These are phyloP conservation scores for Drosophila macrospina DNA, from an alignment of 2,888 invertebrate species.

Conservation along the genomic window DNA sequence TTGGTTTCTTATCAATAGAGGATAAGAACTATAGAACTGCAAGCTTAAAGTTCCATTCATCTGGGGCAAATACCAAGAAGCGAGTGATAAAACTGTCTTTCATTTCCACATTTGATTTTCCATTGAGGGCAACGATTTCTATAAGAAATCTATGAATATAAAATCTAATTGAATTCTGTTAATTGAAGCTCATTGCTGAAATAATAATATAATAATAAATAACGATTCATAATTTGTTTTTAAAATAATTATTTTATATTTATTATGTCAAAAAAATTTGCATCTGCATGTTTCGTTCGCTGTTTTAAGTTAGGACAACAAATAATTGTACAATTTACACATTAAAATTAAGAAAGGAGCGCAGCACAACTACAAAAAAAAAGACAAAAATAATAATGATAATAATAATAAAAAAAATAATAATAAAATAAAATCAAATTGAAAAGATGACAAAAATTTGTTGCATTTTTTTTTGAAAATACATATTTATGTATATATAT, in stretches of 20 bases:
- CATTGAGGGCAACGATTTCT: no score
- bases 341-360: slow-evolving; percentile 62
- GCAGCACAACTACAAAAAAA: slow-evolving; percentile 53
- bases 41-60: slow-evolving; percentile 5
- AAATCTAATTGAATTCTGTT: no score
- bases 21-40: slow-evolving; percentile 9
- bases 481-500: slow-evolving; percentile 27
- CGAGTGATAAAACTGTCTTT: not conserved
- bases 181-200: no score
- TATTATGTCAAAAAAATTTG: slow-evolving; percentile 75
- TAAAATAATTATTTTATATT: slow-evolving; percentile 78
- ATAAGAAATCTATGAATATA: no score
- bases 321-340: slow-evolving; percentile 78
- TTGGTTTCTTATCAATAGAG: slow-evolving; percentile 5
- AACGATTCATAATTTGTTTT: slow-evolving; percentile 39
- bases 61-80: not conserved
- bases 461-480: slow-evolving; percentile 68
- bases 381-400: not conserved
- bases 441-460: slow-evolving; percentile 26
- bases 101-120: slow-evolving; percentile 3
- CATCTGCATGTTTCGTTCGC: slow-evolving; percentile 66
- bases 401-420: slow-evolving; percentile 14
- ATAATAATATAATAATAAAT: not conserved
- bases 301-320: slow-evolving; percentile 76
- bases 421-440: slow-evolving; percentile 22